Base-by-base conservation (phyloP, 2,888 invertebrate species). In the Drosophila paracracens region DNA sequence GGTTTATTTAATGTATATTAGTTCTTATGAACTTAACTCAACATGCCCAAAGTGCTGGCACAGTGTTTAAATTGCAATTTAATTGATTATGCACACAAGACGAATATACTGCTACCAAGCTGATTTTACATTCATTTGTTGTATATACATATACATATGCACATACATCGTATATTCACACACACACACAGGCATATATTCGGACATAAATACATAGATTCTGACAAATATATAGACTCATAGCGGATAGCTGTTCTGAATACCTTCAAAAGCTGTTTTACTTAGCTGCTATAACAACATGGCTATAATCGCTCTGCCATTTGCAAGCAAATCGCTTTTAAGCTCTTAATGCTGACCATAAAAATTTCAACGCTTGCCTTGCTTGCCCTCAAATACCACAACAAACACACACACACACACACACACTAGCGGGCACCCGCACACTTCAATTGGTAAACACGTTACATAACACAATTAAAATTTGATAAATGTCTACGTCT, bases 401-500 rank as follows among this genome's bases (percentile, higher is more conserved):
- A 29, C 38, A 38, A 36, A n/a, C n/a, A 36, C 21, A 48, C 33
- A 43, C 10, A 29, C 16, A 56, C 62, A 57, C 65, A 65, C 43
- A 58, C 56, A 27, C 5, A 36, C 16, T 18, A 43, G 40, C 43
- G n/a, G 13, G 16, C 29, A 54, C 38, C 27, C 54, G 38, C 46
- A 61, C 52, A 35, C 59, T 54, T 43, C 11, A 54, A 50, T 57
- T 53, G 25, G 43, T 48, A 72, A 61, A 57, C 65, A 69, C 73
- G 76, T 82, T 79, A 68, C 29, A 75, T 53, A 79, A 83, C 72
- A 76, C 75, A 76, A 76, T 76, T 71, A 68, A 69, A 81, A 81
- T 83, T 85, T 85, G 79, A 85, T 88, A 85, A 83, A 86, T 88
- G 71, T 76, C 68, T 78, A 63, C 63, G 69, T 81, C 83, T 71